Percentiles rank a stretch among this genome's conserved stretches.
Evolutionary conservation across 35 echinoderm and acorn worm genomes (phyloP).

Genomic region (Apostichopus parvimensis): DNA sequence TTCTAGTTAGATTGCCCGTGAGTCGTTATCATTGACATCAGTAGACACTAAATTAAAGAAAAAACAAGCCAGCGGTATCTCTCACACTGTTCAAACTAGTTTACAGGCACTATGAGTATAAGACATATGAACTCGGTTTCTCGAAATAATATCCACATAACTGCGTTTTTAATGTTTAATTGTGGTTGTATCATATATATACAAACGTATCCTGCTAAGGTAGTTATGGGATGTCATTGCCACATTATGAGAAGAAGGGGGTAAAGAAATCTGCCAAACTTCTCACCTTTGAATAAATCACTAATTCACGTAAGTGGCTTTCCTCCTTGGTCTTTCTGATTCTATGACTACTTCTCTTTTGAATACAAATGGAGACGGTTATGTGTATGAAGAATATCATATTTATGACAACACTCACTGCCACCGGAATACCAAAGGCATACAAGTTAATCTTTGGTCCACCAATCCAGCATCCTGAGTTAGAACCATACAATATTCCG

Average conservation of each 20-base stretch:
- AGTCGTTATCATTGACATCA: too few species aligned
- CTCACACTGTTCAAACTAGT: background rate
- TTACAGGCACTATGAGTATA: background rate
- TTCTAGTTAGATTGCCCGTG: too few species aligned
- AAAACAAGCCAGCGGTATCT: too few species aligned
- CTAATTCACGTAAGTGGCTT: background rate
- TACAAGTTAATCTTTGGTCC: conserved; percentile 11
- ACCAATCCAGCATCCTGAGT: conserved; percentile 47
- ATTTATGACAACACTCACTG: background rate
- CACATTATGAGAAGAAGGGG: background rate
- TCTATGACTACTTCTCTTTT: background rate
- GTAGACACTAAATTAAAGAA: too few species aligned
- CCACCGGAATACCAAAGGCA: conserved; percentile 39
- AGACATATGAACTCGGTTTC: background rate
- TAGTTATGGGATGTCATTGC: background rate
- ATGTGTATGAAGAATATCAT: too few species aligned
- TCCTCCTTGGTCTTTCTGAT: background rate
- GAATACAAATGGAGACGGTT: background rate
- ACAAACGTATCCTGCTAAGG: background rate
- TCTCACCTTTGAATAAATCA: conserved; percentile 22
- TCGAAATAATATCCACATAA: background rate
- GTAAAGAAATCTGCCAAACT: too few species aligned
- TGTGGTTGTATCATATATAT: background rate
- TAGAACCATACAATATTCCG: conserved; percentile 12
- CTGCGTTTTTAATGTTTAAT: background rate